phyloP scores from a whole-genome alignment of 2,888 invertebrate species.

The Noctua comes region DNA sequence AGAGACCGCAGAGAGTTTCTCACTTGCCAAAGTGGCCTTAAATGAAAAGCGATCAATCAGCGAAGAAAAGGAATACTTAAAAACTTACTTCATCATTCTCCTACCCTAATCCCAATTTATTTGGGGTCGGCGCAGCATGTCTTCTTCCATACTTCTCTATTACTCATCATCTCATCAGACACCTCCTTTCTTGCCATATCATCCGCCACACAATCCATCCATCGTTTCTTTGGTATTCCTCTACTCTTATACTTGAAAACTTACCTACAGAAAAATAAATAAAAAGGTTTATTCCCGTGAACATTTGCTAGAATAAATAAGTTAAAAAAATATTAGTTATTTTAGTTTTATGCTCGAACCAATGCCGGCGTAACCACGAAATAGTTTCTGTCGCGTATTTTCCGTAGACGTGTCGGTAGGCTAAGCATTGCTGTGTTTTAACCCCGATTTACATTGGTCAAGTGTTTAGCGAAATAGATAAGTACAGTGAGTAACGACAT shows the following conservation, averaged over 20 bases:
- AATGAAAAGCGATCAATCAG: too few species aligned
- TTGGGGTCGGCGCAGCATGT: too few species aligned
- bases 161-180: too few species aligned
- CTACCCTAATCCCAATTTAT: too few species aligned
- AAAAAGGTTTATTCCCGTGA: background rate
- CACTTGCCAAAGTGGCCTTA: too few species aligned
- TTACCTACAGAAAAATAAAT: background rate
- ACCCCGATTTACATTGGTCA: background rate
- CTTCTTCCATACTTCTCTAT: too few species aligned
- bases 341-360: background rate
- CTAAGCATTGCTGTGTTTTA: slow-evolving; percentile 5
- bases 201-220: too few species aligned
- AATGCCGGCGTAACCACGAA: background rate
- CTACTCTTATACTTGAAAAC: too few species aligned
- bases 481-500: background rate
- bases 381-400: background rate
- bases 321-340: too few species aligned
- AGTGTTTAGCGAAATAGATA: background rate
- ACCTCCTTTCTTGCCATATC: too few species aligned
- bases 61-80: background rate
- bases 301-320: background rate
- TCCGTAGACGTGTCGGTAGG: background rate
- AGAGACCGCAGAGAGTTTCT: too few species aligned
- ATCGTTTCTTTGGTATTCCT: too few species aligned
- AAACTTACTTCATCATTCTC: background rate